Conservation (phyloP, 2,888 invertebrate genomes). For the Sinotaia quadrata region DNA sequence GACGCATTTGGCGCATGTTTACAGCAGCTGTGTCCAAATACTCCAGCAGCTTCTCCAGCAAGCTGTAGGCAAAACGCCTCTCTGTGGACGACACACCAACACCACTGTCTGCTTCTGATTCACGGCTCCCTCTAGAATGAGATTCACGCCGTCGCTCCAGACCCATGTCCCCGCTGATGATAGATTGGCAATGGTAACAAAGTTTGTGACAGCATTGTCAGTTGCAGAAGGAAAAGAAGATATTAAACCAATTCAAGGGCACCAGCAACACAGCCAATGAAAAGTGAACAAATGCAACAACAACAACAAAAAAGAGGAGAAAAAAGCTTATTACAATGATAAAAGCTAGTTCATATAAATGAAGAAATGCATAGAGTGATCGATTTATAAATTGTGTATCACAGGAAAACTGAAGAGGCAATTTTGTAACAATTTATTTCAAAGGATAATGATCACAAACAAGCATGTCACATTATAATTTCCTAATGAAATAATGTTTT, state of each 20-base stretch:
- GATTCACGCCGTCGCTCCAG: conserved; percentile 47
- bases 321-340: too few relatives aligned
- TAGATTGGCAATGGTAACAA: not conserved
- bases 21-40: conserved; percentile 97
- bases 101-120: conserved; percentile 64
- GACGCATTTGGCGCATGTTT: conserved; percentile 87
- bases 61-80: conserved; percentile 95
- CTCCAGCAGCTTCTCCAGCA: conserved; percentile 95
- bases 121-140: conserved; percentile 62
- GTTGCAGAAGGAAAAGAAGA: too few relatives aligned
- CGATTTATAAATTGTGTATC: too few relatives aligned
- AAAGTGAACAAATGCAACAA: conserved; percentile 24
- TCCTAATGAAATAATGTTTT: too few relatives aligned
- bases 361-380: too few relatives aligned
- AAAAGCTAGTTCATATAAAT: too few relatives aligned
- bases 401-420: too few relatives aligned
- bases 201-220: not conserved
- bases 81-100: conserved; percentile 82
- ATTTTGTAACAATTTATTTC: too few relatives aligned
- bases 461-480: too few relatives aligned
- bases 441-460: too few relatives aligned
- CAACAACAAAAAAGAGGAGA: conserved; percentile 29
- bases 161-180: conserved; percentile 42
- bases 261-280: conserved; percentile 21
- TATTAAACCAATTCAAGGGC: conserved; percentile 16